A percentile compares a stretch with the other conserved stretches of the same genome.
These are phyloP conservation scores for Myrmecophaga tridactyla DNA, from an alignment of 2,113 vertebrate species.

Conservation along the genomic window DNA sequence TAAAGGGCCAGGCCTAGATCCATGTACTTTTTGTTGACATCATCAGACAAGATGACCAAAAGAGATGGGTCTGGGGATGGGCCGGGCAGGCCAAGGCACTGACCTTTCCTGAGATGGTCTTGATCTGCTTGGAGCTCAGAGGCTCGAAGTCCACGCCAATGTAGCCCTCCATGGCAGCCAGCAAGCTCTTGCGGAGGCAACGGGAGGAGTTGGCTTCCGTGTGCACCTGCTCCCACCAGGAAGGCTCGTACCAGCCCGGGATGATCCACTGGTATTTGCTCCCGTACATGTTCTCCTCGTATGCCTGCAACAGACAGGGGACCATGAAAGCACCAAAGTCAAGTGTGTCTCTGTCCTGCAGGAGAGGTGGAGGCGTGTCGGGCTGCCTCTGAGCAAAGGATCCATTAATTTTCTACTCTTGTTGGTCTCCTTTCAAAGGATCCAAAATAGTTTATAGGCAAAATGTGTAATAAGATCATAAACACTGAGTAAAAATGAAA, in stretches of 20 bases:
- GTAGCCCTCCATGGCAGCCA: constrained; percentile 98
- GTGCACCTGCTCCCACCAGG: constrained; percentile 96
- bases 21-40: background rate
- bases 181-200: constrained; percentile 93
- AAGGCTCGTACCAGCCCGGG: constrained; percentile 97
- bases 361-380: background rate
- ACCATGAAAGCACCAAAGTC: background rate
- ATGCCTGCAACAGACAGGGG: constrained; percentile 86
- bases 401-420: background rate
- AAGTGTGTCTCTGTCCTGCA: background rate
- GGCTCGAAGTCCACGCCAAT: constrained; percentile 99
- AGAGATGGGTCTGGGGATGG: background rate
- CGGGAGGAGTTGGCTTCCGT: constrained; percentile 89
- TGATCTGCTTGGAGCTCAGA: constrained; percentile 93
- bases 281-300: constrained; percentile 96
- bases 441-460: background rate
- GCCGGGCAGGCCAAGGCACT: constrained; percentile 71
- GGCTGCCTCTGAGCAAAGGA: background rate
- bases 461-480: background rate
- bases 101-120: constrained; percentile 97
- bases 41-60: background rate
- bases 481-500: background rate
- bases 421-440: background rate
- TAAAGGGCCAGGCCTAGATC: background rate
- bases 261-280: constrained; percentile 99